phyloP scores from a whole-genome alignment of 2,888 invertebrate species.

The Cheilosia soror region DNA sequence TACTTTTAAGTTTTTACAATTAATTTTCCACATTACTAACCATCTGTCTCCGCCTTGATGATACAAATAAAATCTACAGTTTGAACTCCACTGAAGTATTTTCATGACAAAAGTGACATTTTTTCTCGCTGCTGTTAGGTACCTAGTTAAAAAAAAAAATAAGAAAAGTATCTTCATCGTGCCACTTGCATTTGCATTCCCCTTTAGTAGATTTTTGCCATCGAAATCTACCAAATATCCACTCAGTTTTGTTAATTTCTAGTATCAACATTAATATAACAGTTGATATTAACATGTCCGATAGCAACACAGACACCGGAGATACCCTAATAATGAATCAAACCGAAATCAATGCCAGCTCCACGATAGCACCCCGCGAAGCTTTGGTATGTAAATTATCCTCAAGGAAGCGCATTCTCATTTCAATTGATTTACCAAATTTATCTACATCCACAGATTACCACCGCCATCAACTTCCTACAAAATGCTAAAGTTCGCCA shows the following conservation, averaged over 20 bases:
- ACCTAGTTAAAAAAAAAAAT: conserved; percentile 1
- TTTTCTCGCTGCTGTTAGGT: not conserved
- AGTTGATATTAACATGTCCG: conserved; percentile 81
- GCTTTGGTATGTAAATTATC: conserved; percentile 79
- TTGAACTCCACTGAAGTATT: conserved; percentile 2
- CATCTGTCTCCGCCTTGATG: not conserved
- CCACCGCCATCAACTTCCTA: conserved; percentile 93
- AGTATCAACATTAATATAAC: conserved; percentile 81
- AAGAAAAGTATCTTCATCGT: conserved; percentile 9
- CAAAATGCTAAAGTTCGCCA: conserved; percentile 92
- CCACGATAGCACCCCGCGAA: conserved; percentile 79
- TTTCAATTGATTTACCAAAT: not conserved
- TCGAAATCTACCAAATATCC: conserved; percentile 43
- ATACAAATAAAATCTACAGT: conserved; percentile 14
- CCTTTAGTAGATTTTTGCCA: conserved; percentile 11
- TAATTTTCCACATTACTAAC: not conserved
- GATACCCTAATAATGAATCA: conserved; percentile 79
- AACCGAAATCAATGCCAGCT: conserved; percentile 62
- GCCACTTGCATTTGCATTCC: conserved; percentile 20
- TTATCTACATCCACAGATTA: conserved; percentile 85
- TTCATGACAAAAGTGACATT: conserved; percentile 41
- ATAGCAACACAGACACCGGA: conserved; percentile 82
- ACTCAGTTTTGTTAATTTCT: conserved; percentile 30
- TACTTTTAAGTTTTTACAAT: no score
- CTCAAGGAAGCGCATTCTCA: not conserved